These are phyloP conservation scores for Psilanteris sp. DNA, from an alignment of 1,140 invertebrate genomes.

Conservation along the genomic window DNA sequence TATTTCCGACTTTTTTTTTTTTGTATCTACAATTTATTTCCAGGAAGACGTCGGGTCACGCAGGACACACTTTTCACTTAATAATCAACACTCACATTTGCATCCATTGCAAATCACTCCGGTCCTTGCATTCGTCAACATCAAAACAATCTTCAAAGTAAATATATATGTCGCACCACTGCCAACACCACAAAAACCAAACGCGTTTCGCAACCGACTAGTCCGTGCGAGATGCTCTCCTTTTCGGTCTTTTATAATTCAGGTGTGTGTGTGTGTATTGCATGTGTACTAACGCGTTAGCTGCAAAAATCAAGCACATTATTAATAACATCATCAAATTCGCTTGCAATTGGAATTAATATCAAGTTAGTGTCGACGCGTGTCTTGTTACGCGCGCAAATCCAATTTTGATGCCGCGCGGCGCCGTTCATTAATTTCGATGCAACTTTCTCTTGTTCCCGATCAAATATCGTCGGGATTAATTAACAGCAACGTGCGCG, in stretches of 20 bases:
- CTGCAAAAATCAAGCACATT: slow-evolving; percentile 50
- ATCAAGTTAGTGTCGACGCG: not conserved
- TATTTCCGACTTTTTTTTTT: too few species aligned
- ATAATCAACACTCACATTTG: slow-evolving; percentile 45
- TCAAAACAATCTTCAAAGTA: slow-evolving; percentile 56
- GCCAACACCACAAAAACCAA: slow-evolving; percentile 32
- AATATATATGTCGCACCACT: slow-evolving; percentile 50
- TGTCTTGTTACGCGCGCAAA: too few species aligned
- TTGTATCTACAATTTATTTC: too few species aligned
- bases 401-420: too few species aligned
- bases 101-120: slow-evolving; percentile 38
- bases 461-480: too few species aligned
- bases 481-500: too few species aligned
- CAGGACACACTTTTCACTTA: slow-evolving; percentile 46
- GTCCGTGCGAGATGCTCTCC: slow-evolving; percentile 43
- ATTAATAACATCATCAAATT: slow-evolving; percentile 42
- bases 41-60: slow-evolving; percentile 34
- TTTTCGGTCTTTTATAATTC: slow-evolving; percentile 49
- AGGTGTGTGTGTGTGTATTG: slow-evolving; percentile 14
- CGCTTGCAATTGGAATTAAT: slow-evolving; percentile 13
- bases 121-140: slow-evolving; percentile 35
- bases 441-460: too few species aligned
- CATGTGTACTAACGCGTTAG: slow-evolving; percentile 24
- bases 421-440: slow-evolving; percentile 32
- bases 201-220: slow-evolving; percentile 37